Percentiles rank a stretch among this genome's conserved stretches.
These are phyloP conservation scores for Pogona vitticeps DNA, from an alignment of 2,113 vertebrate species.

Conservation along the genomic window DNA sequence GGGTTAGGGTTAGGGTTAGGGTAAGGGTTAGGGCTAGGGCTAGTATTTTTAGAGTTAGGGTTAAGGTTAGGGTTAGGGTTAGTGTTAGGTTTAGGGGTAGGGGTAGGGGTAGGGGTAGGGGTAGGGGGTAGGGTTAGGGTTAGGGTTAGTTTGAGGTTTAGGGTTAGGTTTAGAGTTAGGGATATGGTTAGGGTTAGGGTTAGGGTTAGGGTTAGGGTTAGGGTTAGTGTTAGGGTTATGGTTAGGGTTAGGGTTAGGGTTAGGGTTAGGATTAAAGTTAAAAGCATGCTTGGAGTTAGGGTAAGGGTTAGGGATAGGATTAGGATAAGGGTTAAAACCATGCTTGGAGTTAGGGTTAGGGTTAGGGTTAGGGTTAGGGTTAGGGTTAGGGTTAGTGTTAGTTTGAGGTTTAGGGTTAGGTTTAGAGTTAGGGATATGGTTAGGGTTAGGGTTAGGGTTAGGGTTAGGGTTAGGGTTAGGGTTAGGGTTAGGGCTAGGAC, in stretches of 20 bases:
- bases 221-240: not conserved
- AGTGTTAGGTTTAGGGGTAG: not conserved
- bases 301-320: too few relatives aligned
- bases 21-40: conserved; percentile 7
- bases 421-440: too few relatives aligned
- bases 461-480: conserved; percentile 2
- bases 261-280: too few relatives aligned
- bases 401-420: conserved; percentile 16
- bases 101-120: not conserved
- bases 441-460: conserved; percentile 22
- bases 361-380: conserved; percentile 12
- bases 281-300: too few relatives aligned
- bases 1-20: conserved; percentile 5
- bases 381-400: not conserved
- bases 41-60: too few relatives aligned
- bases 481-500: not conserved
- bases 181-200: too few relatives aligned
- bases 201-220: not conserved
- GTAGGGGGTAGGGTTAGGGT: not conserved
- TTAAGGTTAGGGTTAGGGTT: too few relatives aligned
- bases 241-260: not conserved
- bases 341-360: conserved; percentile 7
- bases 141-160: not conserved
- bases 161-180: not conserved
- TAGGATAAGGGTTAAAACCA: too few relatives aligned